Conservation (phyloP, 2,888 invertebrate species). For the Matsumyia berberina region DNA sequence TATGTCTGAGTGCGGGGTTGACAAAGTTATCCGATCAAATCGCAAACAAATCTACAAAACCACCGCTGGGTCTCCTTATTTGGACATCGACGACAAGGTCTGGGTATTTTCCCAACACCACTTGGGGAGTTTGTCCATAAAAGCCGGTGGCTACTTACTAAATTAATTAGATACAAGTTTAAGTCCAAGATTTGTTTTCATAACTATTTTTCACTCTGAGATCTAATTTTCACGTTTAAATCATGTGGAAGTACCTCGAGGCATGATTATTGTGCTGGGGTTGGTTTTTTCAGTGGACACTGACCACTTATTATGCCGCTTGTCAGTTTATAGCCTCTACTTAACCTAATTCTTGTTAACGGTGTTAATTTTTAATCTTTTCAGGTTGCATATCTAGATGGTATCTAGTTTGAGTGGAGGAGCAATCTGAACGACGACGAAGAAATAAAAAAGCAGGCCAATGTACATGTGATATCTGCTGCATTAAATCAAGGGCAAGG, state of each 20-base stretch:
- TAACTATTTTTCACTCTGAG: too few species aligned
- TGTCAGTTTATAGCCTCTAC: constrained; percentile 19
- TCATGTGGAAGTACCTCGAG: too few species aligned
- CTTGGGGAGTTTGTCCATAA: not conserved
- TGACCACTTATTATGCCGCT: too few species aligned
- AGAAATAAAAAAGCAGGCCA: constrained; percentile 37
- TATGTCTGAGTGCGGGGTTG: constrained; percentile 18
- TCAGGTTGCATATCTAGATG: constrained; percentile 41
- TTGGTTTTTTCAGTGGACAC: too few species aligned
- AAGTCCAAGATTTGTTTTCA: too few species aligned
- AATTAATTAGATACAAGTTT: too few species aligned
- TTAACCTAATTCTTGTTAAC: constrained; percentile 54
- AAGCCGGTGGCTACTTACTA: constrained; percentile 19
- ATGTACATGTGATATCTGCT: constrained; percentile 60
- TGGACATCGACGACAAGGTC: constrained; percentile 25
- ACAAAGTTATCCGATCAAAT: constrained; percentile 30
- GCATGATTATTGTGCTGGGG: too few species aligned
- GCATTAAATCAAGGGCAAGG: constrained; percentile 64
- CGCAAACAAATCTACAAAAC: constrained; percentile 33
- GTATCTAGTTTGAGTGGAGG: constrained; percentile 32
- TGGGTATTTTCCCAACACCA: constrained; percentile 11
- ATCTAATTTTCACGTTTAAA: too few species aligned
- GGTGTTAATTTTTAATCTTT: constrained; percentile 34
- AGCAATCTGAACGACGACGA: constrained; percentile 19
- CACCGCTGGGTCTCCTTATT: constrained; percentile 23